Conservation (phyloP, 2,888 invertebrate genomes). For the Myopa tessellatipennis region DNA sequence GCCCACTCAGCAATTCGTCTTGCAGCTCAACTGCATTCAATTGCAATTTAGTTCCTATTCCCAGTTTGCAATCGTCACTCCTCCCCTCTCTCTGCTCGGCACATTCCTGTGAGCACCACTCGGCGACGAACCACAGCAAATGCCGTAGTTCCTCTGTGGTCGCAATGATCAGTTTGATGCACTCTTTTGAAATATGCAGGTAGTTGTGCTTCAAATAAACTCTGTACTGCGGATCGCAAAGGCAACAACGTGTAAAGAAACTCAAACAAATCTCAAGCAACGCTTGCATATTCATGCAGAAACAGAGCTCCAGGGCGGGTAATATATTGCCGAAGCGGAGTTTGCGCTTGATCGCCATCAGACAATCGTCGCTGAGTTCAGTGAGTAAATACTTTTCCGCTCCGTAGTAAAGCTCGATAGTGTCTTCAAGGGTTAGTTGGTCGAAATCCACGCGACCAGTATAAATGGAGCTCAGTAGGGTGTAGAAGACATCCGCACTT, state of each 20-base stretch:
- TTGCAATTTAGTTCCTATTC: constrained; percentile 50
- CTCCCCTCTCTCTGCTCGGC: constrained; percentile 54
- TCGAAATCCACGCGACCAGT: constrained; percentile 60
- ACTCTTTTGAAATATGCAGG: constrained; percentile 65
- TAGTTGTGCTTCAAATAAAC: constrained; percentile 61
- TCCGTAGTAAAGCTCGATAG: constrained; percentile 66
- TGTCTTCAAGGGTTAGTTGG: constrained; percentile 57
- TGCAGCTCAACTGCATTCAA: constrained; percentile 40
- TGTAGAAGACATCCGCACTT: constrained; percentile 65
- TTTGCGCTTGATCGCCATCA: constrained; percentile 60
- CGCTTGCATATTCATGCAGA: constrained; percentile 62
- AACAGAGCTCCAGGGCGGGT: constrained; percentile 63
- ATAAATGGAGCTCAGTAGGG: constrained; percentile 65
- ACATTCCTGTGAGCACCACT: constrained; percentile 66
- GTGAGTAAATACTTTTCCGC: constrained; percentile 66
- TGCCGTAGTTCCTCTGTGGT: constrained; percentile 58
- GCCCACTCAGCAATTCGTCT: constrained; percentile 11
- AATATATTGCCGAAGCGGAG: constrained; percentile 65
- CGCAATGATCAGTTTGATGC: constrained; percentile 63
- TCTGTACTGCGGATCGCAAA: constrained; percentile 62
- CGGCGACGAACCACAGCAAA: constrained; percentile 62
- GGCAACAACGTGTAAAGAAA: constrained; percentile 65
- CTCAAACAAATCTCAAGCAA: constrained; percentile 59
- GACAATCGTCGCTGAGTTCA: constrained; percentile 58
- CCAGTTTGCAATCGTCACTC: constrained; percentile 47